A percentile compares a stretch with the other conserved stretches of the same genome.
Evolutionary conservation across 2,113 vertebrate genomes (phyloP).

Genomic region (Pithys albifrons): DNA sequence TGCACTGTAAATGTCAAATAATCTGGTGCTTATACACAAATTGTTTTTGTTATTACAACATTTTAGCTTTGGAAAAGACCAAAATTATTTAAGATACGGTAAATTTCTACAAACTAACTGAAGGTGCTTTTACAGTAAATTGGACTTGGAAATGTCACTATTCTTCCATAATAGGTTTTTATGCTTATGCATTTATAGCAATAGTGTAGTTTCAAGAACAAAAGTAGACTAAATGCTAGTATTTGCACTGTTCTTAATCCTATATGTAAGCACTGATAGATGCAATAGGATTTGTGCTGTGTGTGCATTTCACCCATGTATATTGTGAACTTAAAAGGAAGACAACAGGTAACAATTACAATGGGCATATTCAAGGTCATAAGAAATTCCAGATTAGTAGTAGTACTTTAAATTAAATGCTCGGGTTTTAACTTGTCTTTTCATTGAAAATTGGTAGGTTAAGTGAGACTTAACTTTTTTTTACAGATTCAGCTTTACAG

Average conservation of each 20-base stretch:
- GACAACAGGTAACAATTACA: not conserved
- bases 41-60: not conserved
- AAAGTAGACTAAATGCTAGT: not conserved
- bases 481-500: not conserved
- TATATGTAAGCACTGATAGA: not conserved
- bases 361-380: not conserved
- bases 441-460: not conserved
- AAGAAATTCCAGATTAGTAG: not conserved
- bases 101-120: slow-evolving; percentile 4
- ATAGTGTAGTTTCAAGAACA: slow-evolving; percentile 22
- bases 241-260: slow-evolving; percentile 28
- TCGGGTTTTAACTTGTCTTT: not conserved
- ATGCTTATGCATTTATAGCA: slow-evolving; percentile 22
- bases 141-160: not conserved
- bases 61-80: slow-evolving; percentile 11
- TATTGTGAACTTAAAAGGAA: not conserved
- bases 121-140: slow-evolving; percentile 50
- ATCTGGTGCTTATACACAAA: slow-evolving; percentile 29
- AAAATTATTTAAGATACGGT: not conserved
- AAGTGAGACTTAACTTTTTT: not conserved
- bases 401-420: not conserved
- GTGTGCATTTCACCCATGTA: slow-evolving; percentile 15
- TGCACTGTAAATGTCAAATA: slow-evolving; percentile 21
- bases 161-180: not conserved
- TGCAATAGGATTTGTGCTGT: slow-evolving; percentile 7